Evolutionary conservation across 2,797 vertebrate species (phyloP), one percentile per base, ranked within the genome.

Genomic region (Labeo calbasu): DNA sequence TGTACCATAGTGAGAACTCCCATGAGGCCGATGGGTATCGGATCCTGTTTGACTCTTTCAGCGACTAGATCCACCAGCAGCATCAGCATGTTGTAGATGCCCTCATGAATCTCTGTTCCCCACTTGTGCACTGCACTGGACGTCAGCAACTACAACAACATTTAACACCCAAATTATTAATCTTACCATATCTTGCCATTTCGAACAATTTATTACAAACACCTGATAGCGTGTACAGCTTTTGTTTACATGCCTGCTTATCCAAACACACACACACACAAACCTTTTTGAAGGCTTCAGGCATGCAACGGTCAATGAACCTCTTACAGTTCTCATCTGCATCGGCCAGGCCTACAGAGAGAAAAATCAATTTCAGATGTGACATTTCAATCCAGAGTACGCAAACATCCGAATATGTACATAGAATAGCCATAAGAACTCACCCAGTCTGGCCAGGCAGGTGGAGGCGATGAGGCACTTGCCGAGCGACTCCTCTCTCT

Each of bases 41-140:
- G 98, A 81, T 99, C 98, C 92, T 98, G 98, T 92, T 99, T 99
- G 83, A 98, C 96, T 91, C 98, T 94, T 91, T 99, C 98, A 53
- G 98, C 98, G 83, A 97, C 98, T 92, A 99, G 92, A 90, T 99
- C 98, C 90, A 99, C 97, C 89, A 99, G 93, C 77, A 99, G 88
- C 98, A 99, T 99, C 79, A 99, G 92, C 98, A 99, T 99, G 93
- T 99, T 99, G 93, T 99, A 99, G 94, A 99, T 99, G 57, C 98
- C 98, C 92, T 99, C 98, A 2, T 99, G 98, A 91, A 99, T 99
- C 94, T 99, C 98, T 0, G 98, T 99, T 77, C 98, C 98, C 98
- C 98, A 99, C 88, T 99, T 99, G 92, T 99, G 98, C 85, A 99
- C 98, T 21, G 98, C 98, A 88, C 96, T 99, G 80, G 98, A 99